Percentiles rank a stretch among this genome's conserved stretches.
Conservation (phyloP, 2,797 vertebrate genomes). For the Gila robusta region DNA sequence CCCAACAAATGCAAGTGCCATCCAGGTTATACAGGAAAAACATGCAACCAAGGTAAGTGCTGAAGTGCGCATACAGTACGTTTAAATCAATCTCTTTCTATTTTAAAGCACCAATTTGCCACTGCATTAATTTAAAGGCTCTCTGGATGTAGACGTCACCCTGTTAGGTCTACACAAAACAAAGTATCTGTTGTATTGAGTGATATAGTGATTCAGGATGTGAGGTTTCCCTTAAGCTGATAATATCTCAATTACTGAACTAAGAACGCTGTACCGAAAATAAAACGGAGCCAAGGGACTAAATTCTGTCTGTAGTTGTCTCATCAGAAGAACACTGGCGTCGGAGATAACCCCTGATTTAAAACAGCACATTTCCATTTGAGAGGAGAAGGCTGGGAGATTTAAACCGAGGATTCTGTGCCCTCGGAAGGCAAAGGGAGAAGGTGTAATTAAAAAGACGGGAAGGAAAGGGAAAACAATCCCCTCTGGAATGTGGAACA, state of each 20-base stretch:
- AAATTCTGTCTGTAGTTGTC: slow-evolving; percentile 47
- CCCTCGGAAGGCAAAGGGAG: slow-evolving; percentile 78
- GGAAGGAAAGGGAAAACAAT: slow-evolving; percentile 55
- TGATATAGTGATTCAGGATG: slow-evolving; percentile 68
- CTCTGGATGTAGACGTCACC: background rate
- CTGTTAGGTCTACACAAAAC: slow-evolving; percentile 30
- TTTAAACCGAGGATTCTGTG: slow-evolving; percentile 70
- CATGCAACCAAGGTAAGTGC: slow-evolving; percentile 95
- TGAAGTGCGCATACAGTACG: background rate
- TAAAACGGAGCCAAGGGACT: slow-evolving; percentile 52
- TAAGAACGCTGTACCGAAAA: slow-evolving; percentile 67
- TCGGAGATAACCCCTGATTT: slow-evolving; percentile 49
- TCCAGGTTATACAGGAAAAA: slow-evolving; percentile 93
- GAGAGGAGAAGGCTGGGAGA: slow-evolving; percentile 39
- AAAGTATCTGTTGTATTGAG: slow-evolving; percentile 35
- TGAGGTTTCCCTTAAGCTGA: slow-evolving; percentile 68
- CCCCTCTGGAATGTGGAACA: slow-evolving; percentile 60
- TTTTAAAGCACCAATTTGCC: slow-evolving; percentile 21
- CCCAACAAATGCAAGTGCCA: slow-evolving; percentile 98
- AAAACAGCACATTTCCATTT: slow-evolving; percentile 44
- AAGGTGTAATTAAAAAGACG: slow-evolving; percentile 80
- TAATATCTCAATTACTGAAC: slow-evolving; percentile 79
- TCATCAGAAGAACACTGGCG: slow-evolving; percentile 34
- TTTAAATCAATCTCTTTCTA: background rate
- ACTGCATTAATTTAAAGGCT: slow-evolving; percentile 20